Evolutionary conservation across 2,113 vertebrate species (phyloP).

Genomic region (Epinephelus moara): DNA sequence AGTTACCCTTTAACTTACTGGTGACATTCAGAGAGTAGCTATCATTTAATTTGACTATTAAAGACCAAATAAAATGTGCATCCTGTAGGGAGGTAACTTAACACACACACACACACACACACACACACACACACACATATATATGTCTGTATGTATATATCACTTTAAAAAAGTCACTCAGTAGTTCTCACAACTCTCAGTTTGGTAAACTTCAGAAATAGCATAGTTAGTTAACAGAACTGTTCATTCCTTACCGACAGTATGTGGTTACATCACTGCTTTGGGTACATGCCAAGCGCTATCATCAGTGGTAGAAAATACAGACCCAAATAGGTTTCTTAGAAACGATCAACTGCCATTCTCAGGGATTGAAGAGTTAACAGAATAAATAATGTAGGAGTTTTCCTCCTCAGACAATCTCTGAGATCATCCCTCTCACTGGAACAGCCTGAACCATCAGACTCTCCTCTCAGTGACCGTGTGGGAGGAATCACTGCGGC

Average conservation of each 20-base stretch:
- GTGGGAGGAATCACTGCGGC: constrained; percentile 44
- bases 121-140: too few relatives aligned
- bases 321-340: neutral
- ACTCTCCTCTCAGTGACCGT: constrained; percentile 12
- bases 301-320: neutral
- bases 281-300: neutral
- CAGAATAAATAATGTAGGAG: constrained; percentile 16
- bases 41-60: neutral
- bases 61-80: neutral
- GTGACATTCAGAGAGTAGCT: neutral
- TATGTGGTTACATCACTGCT: neutral
- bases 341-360: neutral
- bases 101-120: too few relatives aligned
- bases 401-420: constrained; percentile 19
- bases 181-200: neutral
- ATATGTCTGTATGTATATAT: too few relatives aligned
- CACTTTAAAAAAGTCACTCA: neutral
- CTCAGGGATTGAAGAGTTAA: neutral
- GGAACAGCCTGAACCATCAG: constrained; percentile 11
- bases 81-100: too few relatives aligned
- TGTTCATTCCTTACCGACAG: neutral
- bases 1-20: too few relatives aligned
- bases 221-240: neutral
- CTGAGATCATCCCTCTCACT: constrained; percentile 9
- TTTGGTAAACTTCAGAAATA: neutral